phyloP scores from a whole-genome alignment of 1,140 invertebrate species.

The Zaprionus taronus region DNA sequence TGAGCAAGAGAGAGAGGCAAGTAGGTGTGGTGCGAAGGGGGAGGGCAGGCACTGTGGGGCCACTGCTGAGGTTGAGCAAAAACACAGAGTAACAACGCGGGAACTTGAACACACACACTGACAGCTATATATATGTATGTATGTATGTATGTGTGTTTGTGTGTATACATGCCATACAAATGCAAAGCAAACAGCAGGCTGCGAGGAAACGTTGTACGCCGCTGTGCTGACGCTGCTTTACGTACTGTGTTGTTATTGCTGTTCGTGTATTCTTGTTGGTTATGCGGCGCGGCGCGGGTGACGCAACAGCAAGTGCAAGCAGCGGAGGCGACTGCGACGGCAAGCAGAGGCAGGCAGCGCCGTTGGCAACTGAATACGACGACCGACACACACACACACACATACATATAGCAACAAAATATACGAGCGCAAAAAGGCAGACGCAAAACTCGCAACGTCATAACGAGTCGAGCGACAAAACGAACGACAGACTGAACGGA shows the following conservation, averaged over 20 bases:
- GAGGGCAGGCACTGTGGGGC: slow-evolving; percentile 3
- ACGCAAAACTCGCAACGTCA: slow-evolving; percentile 80
- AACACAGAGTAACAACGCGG: slow-evolving; percentile 63
- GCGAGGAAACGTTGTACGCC: slow-evolving; percentile 51
- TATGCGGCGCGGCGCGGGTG: slow-evolving; percentile 64
- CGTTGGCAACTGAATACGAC: slow-evolving; percentile 73
- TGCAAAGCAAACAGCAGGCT: slow-evolving; percentile 60
- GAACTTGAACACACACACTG: slow-evolving; percentile 53
- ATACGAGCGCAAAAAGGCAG: slow-evolving; percentile 38
- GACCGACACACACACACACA: slow-evolving; percentile 1
- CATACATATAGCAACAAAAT: slow-evolving; percentile 4
- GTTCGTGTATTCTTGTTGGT: slow-evolving; percentile 37
- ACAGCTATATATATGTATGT: slow-evolving; percentile 1
- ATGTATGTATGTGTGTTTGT: slow-evolving; percentile 6
- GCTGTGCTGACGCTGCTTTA: slow-evolving; percentile 28
- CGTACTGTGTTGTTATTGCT: slow-evolving; percentile 28
- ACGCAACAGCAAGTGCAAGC: slow-evolving; percentile 79
- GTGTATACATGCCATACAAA: slow-evolving; percentile 33
- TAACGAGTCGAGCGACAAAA: slow-evolving; percentile 71
- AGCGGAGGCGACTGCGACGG: background rate
- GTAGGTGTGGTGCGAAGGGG: background rate
- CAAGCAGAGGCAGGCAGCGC: slow-evolving; percentile 49
- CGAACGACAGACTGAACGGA: slow-evolving; percentile 39
- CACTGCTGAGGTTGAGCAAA: slow-evolving; percentile 52
- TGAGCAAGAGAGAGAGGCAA: background rate